Base-by-base conservation (phyloP, 2,797 vertebrate genomes). In the Austrolebias charrua region DNA sequence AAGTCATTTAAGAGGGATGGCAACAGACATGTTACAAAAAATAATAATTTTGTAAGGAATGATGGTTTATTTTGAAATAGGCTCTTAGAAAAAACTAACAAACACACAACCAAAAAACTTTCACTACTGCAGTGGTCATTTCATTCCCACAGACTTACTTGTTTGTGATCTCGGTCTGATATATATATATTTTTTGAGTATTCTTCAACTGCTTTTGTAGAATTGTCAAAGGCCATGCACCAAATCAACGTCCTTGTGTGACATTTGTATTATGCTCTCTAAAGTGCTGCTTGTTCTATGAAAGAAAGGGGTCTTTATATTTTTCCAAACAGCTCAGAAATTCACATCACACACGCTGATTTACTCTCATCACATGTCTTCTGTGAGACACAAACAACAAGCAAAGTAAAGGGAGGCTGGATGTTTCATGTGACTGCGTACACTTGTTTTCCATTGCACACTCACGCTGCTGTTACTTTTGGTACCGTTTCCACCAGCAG, bases 341-440 rank as follows among this genome's bases (percentile, higher is more conserved):
- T 63, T 62, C 46, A 52, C 63, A 71, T 71, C 73, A 57, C 60
- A 66, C 81, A 66, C 54, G 29, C 55, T 53, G 45, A 29, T 61
- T 75, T 42, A 62, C 65, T 47, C 47, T 29, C 8, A 61, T 84
- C 83, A 84, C 81, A 79, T 84, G 77, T 45, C 66, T 63, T 35
- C 14, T 60, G 55, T 63, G 66, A 52, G 62, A 66, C 47, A 16
- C 43, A 45, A 24, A 13, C 47, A 48, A 50, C 73, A 60, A 72
- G 63, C 55, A 58, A 72, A 75, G 79, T 72, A 58, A 54, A 75
- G 66, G 15, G 33, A 44, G 28, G 59, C 65, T 15, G 55, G 60
- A 63, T 33, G 49, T 52, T 74, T 76, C 57, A 79, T 84, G 74
- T 84, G 80, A 81, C 72, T 50, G n/a, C 10, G 52, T 35, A 38